phyloP scores from a whole-genome alignment of 2,113 vertebrate species.

The Labrus mixtus region DNA sequence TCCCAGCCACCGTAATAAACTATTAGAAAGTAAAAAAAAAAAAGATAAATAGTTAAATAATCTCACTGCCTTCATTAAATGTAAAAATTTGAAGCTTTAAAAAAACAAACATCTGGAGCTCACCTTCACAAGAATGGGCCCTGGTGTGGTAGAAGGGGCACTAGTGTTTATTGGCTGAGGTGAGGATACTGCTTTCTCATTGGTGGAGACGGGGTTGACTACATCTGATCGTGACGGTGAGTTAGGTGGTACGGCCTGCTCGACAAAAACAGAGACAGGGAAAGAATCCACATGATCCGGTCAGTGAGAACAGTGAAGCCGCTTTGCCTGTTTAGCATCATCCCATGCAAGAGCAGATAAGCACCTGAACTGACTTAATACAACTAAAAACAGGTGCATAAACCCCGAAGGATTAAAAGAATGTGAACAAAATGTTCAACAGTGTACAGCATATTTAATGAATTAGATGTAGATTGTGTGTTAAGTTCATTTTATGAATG shows the following conservation, averaged over 20 bases:
- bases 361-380: slow-evolving; percentile 8
- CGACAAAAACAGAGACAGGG: slow-evolving; percentile 55
- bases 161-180: slow-evolving; percentile 74
- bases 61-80: no score
- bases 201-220: slow-evolving; percentile 79
- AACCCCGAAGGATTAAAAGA: slow-evolving; percentile 8
- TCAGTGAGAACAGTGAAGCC: slow-evolving; percentile 38
- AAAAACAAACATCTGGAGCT: slow-evolving; percentile 9
- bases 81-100: no score
- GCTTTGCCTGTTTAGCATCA: slow-evolving; percentile 36
- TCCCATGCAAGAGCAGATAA: slow-evolving; percentile 23
- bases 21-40: no score
- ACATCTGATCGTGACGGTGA: slow-evolving; percentile 84
- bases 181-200: slow-evolving; percentile 69
- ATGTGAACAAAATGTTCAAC: background rate
- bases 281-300: slow-evolving; percentile 16
- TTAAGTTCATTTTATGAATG: background rate
- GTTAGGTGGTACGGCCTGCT: slow-evolving; percentile 85
- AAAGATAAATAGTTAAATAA: no score
- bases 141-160: slow-evolving; percentile 80
- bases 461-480: no score
- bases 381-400: slow-evolving; percentile 37
- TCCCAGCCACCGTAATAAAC: no score
- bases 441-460: no score
- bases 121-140: slow-evolving; percentile 92